Evolutionary conservation across 2,113 vertebrate species (phyloP).

Genomic region (Mormoops blainvillei): DNA sequence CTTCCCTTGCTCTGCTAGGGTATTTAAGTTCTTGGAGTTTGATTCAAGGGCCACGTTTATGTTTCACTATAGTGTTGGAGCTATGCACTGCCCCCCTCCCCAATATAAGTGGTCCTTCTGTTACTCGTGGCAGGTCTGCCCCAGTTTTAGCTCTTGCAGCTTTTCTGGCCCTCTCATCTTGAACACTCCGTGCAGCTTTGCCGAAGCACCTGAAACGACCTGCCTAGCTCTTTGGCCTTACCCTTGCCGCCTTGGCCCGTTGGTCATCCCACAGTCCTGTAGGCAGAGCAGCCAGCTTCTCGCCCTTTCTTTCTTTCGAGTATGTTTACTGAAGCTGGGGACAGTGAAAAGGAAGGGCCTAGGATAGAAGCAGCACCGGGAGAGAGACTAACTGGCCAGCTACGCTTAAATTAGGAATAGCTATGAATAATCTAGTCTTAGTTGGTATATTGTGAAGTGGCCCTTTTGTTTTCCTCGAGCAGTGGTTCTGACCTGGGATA

Average conservation of each 20-base stretch:
- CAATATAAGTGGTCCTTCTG: neutral
- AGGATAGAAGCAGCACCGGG: no score
- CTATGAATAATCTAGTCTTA: constrained; percentile 9
- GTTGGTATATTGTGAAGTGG: neutral
- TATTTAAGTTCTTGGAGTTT: neutral
- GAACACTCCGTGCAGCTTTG: neutral
- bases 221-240: neutral
- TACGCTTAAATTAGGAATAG: neutral
- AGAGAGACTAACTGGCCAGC: neutral
- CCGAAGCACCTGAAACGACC: neutral
- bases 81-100: no score
- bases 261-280: neutral
- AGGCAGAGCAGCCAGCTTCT: neutral
- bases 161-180: neutral
- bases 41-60: neutral
- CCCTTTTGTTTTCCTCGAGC: constrained; percentile 17
- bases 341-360: no score
- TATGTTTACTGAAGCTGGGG: no score
- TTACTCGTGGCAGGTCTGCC: neutral
- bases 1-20: neutral
- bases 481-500: neutral
- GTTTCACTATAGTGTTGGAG: neutral
- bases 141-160: neutral
- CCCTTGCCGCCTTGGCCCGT: neutral
- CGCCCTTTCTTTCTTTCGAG: no score